A percentile compares a stretch with the other conserved stretches of the same genome.
Evolutionary conservation across 2,113 vertebrate species (phyloP).

Genomic region (Dicaeum eximium): DNA sequence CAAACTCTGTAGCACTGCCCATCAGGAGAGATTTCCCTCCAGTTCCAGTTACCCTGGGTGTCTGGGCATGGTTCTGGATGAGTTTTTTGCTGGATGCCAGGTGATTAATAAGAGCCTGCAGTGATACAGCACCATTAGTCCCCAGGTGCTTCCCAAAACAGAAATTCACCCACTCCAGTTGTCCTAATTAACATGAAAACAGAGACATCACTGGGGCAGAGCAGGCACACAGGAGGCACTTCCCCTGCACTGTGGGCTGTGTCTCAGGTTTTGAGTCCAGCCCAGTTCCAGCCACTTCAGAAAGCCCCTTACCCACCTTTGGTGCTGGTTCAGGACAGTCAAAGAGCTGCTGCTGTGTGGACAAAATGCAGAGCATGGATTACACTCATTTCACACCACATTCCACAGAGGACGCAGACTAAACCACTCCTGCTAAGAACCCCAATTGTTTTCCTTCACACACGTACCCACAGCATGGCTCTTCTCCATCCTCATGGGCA

Average conservation of each 20-base stretch:
- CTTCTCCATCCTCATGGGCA: background rate
- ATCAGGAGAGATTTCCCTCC: background rate
- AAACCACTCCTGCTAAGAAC: background rate
- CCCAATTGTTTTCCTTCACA: background rate
- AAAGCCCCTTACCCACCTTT: background rate
- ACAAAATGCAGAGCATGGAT: background rate
- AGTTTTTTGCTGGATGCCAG: background rate
- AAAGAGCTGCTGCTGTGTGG: background rate
- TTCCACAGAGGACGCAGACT: background rate
- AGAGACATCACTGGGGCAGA: background rate
- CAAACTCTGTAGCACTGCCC: background rate
- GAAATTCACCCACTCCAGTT: background rate
- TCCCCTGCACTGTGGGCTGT: background rate
- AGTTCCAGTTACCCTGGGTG: background rate
- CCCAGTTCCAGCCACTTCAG: background rate
- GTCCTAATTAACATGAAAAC: background rate
- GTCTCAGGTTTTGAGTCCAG: background rate
- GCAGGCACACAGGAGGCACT: background rate
- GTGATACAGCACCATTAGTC: background rate
- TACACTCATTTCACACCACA: background rate
- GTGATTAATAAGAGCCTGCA: background rate
- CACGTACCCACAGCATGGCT: background rate
- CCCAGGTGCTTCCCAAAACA: background rate
- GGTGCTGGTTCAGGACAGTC: background rate
- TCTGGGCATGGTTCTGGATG: background rate